Base-by-base conservation (phyloP, 1,140 invertebrate genomes). In the Ostrea denselamellosa region DNA sequence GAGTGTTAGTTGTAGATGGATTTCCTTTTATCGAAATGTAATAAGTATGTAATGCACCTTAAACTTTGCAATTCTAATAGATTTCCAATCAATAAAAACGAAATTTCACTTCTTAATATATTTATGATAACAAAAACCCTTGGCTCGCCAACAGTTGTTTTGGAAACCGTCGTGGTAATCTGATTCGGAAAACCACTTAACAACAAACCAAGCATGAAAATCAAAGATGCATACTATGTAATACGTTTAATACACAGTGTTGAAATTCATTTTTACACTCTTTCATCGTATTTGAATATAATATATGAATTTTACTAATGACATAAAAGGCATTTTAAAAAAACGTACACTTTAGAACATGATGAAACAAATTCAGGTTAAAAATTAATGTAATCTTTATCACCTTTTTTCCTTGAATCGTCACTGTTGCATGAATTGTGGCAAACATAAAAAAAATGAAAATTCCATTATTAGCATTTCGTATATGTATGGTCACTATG, bases 171-270 rank as follows among this genome's bases (percentile, higher is more conserved):
- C n/a, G 56, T 77, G 28, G 5, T 28, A 14, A 77, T 77, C 22
- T 77, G 68, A 77, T 77, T 25, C 22, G 25, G 2, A 34, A 28
- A 77, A 22, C 68, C 22, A 25, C 68, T 77, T 25, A 12, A 77
- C 28, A 25, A 77, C 68, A 77, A 77, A 77, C 68, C 25, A 77
- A 34, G 68, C 68, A 77, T 77, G 68, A 34, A 77, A 77, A 77
- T 77, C 68, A 77, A 77, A 77, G 68, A 77, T 77, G 68, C 25
- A 25, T 77, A 25, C 12, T 25, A 34, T 77, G 28, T 34, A 77
- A 28, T 77, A 34, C 25, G 28, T 34, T 77, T 77, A 77, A 28
- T 77, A 77, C 68, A 4, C 28, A 77, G 22, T 34, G 14, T 28
- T 77, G 14, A 77, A 77, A 25, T 77, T 28, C 28, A 28, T 34